Conservation (phyloP, 2,797 vertebrate species). For the Onychomys leucogaster region DNA sequence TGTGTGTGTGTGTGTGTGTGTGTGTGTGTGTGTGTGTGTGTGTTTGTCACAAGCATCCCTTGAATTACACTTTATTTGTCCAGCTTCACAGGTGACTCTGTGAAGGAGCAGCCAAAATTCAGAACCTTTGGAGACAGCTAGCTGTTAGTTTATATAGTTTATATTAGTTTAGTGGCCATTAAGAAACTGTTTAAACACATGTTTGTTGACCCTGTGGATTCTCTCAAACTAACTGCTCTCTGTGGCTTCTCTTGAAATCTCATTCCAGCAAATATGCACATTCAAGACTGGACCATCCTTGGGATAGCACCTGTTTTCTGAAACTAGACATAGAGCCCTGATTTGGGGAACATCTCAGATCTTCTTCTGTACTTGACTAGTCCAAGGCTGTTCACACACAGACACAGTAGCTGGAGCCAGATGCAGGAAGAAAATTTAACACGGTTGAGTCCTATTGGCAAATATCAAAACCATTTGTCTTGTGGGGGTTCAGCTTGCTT, state of each 20-base stretch:
- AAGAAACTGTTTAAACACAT: constrained; percentile 11
- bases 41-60: background rate
- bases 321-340: background rate
- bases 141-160: constrained; percentile 40
- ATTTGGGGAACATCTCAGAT: background rate
- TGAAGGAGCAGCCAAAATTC: constrained; percentile 22
- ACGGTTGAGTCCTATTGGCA: background rate
- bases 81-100: constrained; percentile 1
- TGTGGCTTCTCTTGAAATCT: constrained; percentile 40
- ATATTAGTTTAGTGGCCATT: background rate
- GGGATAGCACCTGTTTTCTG: background rate
- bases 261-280: constrained; percentile 5
- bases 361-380: background rate
- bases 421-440: constrained; percentile 41
- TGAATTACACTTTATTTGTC: constrained; percentile 17
- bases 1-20: no score
- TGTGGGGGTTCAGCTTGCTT: background rate
- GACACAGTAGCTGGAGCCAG: background rate
- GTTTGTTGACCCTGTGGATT: constrained; percentile 22
- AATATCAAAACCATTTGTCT: constrained; percentile 19
- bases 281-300: background rate
- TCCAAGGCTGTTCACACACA: background rate
- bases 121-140: background rate
- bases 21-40: background rate
- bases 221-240: background rate